Percentiles rank a stretch among this genome's conserved stretches.
phyloP scores from a whole-genome alignment of 1,140 invertebrate genomes.

The Polypedilum vanderplanki region DNA sequence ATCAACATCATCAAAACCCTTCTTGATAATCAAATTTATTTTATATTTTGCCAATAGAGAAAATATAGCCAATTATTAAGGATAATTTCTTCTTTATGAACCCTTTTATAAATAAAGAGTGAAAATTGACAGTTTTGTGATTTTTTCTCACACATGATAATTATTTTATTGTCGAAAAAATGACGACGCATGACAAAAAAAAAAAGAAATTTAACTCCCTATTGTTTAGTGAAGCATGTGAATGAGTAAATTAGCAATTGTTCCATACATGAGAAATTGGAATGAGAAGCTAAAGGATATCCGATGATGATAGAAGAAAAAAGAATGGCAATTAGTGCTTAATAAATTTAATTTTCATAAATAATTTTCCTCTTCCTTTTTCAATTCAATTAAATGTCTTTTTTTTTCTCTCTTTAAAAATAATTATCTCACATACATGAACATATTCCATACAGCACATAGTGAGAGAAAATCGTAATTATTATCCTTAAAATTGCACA shows the following conservation, averaged over 20 bases:
- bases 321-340: conserved; percentile 12
- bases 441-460: no score
- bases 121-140: neutral
- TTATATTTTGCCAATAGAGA: no score
- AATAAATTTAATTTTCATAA: neutral
- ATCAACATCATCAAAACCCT: neutral
- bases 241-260: conserved; percentile 12
- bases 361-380: neutral
- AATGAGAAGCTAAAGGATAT: neutral
- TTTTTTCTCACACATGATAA: conserved; percentile 3
- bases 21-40: neutral
- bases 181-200: neutral
- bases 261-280: neutral
- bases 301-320: neutral
- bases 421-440: no score
- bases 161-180: neutral
- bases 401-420: no score
- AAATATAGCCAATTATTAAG: neutral
- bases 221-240: conserved; percentile 11
- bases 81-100: neutral
- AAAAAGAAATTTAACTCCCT: neutral
- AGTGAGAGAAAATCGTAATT: no score
- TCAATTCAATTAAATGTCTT: neutral
- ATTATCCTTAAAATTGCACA: neutral
- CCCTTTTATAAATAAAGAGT: neutral